Evolutionary conservation across 2,113 vertebrate species (phyloP).

Genomic region (Heteronetta atricapilla): DNA sequence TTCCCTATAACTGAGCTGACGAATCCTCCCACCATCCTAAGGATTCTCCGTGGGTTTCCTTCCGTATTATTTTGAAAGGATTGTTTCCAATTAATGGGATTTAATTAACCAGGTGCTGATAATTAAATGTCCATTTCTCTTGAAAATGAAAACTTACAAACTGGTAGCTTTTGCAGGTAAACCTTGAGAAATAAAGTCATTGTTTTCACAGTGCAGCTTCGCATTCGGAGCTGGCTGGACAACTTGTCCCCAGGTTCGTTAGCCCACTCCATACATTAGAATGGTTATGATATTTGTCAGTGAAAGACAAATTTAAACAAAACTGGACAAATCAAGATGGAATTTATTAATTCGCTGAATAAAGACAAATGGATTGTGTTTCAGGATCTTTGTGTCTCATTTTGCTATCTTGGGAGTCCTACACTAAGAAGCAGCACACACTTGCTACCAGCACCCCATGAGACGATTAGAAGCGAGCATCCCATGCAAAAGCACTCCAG

Average conservation of each 20-base stretch:
- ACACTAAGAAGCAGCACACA: neutral
- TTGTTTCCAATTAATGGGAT: constrained; percentile 26
- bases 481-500: neutral
- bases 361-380: neutral
- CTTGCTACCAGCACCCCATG: neutral
- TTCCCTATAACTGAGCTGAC: neutral
- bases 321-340: neutral
- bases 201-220: neutral
- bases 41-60: neutral
- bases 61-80: neutral
- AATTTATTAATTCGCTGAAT: neutral
- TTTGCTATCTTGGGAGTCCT: neutral
- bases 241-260: neutral
- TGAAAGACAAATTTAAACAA: neutral
- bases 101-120: neutral
- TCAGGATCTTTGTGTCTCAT: neutral
- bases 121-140: neutral
- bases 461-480: neutral
- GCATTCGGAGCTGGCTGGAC: neutral
- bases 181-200: neutral
- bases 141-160: neutral
- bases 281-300: neutral
- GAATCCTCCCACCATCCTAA: neutral
- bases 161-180: neutral
- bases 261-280: neutral